A percentile compares a stretch with the other conserved stretches of the same genome.
Conservation (phyloP, 2,888 invertebrate species). For the Salpingus planirostris region DNA sequence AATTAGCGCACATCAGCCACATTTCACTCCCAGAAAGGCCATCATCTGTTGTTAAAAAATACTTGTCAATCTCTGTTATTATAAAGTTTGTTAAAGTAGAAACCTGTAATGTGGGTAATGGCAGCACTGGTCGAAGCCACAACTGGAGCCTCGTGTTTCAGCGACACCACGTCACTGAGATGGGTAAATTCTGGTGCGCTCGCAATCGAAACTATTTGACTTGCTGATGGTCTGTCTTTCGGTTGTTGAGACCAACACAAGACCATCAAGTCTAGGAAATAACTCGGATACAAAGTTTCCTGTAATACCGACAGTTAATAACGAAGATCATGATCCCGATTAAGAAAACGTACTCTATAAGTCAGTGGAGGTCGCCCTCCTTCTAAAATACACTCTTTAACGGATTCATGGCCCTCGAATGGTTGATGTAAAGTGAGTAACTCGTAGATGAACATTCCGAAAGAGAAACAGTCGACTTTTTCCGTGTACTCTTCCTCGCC, state of each 20-base stretch:
- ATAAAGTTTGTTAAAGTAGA: neutral
- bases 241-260: slow-evolving; percentile 90
- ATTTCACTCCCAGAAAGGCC: slow-evolving; percentile 55
- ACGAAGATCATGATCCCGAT: slow-evolving; percentile 43
- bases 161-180: slow-evolving; percentile 66
- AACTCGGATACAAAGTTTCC: slow-evolving; percentile 77
- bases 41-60: slow-evolving; percentile 44
- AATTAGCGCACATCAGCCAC: slow-evolving; percentile 64
- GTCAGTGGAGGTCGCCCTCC: slow-evolving; percentile 87
- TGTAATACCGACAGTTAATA: slow-evolving; percentile 30
- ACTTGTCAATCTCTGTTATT: neutral
- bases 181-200: slow-evolving; percentile 91
- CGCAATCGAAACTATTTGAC: slow-evolving; percentile 86
- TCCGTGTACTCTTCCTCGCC: slow-evolving; percentile 99
- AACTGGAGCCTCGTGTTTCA: slow-evolving; percentile 60
- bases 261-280: slow-evolving; percentile 90
- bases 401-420: slow-evolving; percentile 93
- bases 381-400: slow-evolving; percentile 92
- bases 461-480: slow-evolving; percentile 98
- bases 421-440: slow-evolving; percentile 87
- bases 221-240: slow-evolving; percentile 83
- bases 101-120: slow-evolving; percentile 44
- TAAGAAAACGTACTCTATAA: no score
- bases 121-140: slow-evolving; percentile 52
- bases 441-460: slow-evolving; percentile 98